A percentile compares a stretch with the other conserved stretches of the same genome.
Conservation (phyloP, 92 coral and sea anemone genomes). For the Palythoa grandiflora region DNA sequence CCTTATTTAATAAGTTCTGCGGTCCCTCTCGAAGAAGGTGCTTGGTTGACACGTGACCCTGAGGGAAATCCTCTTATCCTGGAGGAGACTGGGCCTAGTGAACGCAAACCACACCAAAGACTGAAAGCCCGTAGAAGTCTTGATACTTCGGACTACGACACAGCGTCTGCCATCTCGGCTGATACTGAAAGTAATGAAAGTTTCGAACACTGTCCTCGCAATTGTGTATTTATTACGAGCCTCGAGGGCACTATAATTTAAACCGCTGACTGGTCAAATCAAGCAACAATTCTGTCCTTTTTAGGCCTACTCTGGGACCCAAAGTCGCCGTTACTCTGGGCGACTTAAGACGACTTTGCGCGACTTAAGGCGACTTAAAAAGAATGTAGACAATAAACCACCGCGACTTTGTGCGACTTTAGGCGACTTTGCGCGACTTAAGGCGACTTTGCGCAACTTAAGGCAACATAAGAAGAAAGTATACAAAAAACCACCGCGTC, state of each 20-base stretch:
- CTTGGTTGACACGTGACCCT: conserved; percentile 87
- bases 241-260: conserved; percentile 33
- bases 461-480: no score
- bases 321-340: no score
- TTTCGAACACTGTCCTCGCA: conserved; percentile 1
- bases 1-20: conserved; percentile 74
- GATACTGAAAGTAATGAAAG: conserved; percentile 62
- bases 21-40: conserved; percentile 59
- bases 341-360: no score
- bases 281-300: no score
- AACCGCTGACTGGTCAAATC: not conserved
- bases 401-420: no score
- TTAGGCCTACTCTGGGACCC: no score
- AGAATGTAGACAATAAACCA: no score
- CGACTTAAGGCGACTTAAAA: no score
- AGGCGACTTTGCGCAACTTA: no score
- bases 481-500: no score
- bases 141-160: conserved; percentile 87
- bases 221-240: not conserved
- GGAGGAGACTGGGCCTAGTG: conserved; percentile 67
- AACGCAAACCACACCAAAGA: not conserved
- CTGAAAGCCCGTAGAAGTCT: conserved; percentile 38
- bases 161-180: conserved; percentile 67
- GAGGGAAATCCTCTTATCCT: conserved; percentile 89
- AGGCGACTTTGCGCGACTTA: no score